These are phyloP conservation scores for Varanus komodoensis DNA, from an alignment of 2,113 vertebrate species.

Conservation along the genomic window DNA sequence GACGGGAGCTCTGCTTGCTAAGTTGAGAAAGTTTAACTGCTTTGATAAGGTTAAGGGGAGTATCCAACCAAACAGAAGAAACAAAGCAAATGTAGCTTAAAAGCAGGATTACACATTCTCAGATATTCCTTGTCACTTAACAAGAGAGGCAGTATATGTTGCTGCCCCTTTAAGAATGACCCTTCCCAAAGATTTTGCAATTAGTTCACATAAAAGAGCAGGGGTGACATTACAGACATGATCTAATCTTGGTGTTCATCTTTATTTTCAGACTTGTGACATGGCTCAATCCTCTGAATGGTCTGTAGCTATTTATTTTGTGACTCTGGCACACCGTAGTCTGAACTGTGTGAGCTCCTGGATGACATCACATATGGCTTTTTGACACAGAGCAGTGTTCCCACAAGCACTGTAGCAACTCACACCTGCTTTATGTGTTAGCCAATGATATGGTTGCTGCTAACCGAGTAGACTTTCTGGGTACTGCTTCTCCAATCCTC, in stretches of 20 bases:
- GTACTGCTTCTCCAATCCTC: neutral
- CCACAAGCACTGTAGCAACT: neutral
- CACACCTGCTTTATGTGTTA: neutral
- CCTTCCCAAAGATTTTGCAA: neutral
- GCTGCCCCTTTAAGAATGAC: constrained; percentile 29
- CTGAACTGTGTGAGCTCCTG: neutral
- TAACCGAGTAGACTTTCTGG: neutral
- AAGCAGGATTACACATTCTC: constrained; percentile 57
- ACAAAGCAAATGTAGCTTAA: constrained; percentile 62
- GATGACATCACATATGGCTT: no score
- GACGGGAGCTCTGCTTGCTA: constrained; percentile 73
- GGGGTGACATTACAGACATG: constrained; percentile 17
- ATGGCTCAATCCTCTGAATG: neutral
- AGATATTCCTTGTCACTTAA: constrained; percentile 35
- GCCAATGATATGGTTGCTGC: neutral
- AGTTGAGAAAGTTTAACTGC: constrained; percentile 75
- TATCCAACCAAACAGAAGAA: constrained; percentile 66
- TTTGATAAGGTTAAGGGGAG: constrained; percentile 81
- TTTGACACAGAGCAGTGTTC: neutral
- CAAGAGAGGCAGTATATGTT: constrained; percentile 49
- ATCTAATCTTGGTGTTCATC: neutral
- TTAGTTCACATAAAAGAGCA: neutral
- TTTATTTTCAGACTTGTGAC: neutral
- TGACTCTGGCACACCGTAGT: neutral
- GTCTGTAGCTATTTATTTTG: neutral